Evolutionary conservation across 2,888 invertebrate genomes (phyloP).

Genomic region (Calameuta pallipes): DNA sequence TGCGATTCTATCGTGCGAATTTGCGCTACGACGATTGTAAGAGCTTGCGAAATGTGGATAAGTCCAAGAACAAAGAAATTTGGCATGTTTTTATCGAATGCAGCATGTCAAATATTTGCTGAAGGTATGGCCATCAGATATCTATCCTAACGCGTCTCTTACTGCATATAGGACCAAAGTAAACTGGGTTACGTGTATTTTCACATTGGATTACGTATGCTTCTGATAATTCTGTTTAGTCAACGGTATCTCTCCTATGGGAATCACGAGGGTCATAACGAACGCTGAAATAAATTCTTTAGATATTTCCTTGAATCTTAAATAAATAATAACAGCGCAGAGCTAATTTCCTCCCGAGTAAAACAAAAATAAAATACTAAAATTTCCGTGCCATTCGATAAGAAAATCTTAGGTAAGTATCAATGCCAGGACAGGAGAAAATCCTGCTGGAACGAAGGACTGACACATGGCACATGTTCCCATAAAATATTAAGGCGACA

Average conservation of each 20-base stretch:
- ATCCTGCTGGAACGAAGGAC: neutral
- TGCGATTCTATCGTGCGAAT: neutral
- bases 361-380: neutral
- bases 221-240: constrained; percentile 44
- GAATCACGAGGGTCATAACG: too few species aligned
- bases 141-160: neutral
- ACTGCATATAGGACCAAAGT: constrained; percentile 7
- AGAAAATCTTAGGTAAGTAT: neutral
- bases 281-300: too few species aligned
- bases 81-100: neutral
- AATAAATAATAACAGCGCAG: neutral
- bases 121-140: constrained; percentile 16
- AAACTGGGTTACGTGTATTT: constrained; percentile 45
- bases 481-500: neutral
- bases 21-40: neutral
- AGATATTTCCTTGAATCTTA: too few species aligned
- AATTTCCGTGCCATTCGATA: neutral
- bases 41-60: neutral
- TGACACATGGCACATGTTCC: neutral
- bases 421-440: neutral
- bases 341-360: neutral
- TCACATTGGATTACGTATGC: constrained; percentile 44
- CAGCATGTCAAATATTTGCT: constrained; percentile 48
- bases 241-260: neutral
- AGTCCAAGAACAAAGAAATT: neutral